phyloP scores from a whole-genome alignment of 2,113 vertebrate species.

The Gadus macrocephalus region DNA sequence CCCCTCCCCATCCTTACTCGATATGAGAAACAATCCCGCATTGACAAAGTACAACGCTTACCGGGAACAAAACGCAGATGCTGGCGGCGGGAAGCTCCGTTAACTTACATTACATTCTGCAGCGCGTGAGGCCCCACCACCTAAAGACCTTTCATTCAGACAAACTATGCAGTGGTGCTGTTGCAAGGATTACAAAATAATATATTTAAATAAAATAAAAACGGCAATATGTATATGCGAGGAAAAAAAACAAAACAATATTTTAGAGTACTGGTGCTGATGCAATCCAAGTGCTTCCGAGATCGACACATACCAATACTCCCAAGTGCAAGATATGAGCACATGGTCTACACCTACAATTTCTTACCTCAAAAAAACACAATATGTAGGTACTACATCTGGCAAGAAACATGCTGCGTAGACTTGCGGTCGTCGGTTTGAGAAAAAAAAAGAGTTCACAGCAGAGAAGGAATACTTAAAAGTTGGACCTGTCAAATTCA shows the following conservation, averaged over 20 bases:
- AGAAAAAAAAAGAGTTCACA: conserved; percentile 39
- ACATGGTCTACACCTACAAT: conserved; percentile 34
- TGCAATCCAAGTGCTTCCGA: conserved; percentile 59
- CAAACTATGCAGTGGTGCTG: conserved; percentile 64
- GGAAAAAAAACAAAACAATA: conserved; percentile 15
- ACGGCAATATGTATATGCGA: conserved; percentile 45
- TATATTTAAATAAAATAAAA: conserved; percentile 22
- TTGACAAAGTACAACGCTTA: conserved; percentile 42
- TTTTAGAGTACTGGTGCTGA: conserved; percentile 41
- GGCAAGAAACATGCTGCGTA: conserved; percentile 22
- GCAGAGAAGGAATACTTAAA: conserved; percentile 57
- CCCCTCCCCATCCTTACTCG: conserved; percentile 8
- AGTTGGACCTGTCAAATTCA: conserved; percentile 47
- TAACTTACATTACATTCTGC: conserved; percentile 67
- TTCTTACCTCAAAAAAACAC: conserved; percentile 46
- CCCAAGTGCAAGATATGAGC: conserved; percentile 63
- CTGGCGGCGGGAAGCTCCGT: conserved; percentile 58
- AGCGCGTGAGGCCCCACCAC: conserved; percentile 59
- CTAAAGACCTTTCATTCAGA: conserved; percentile 60
- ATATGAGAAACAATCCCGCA: conserved; percentile 36
- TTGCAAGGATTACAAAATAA: conserved; percentile 37
- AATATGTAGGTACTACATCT: conserved; percentile 42
- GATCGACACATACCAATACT: conserved; percentile 50
- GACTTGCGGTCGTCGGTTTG: conserved; percentile 36
- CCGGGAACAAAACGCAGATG: conserved; percentile 50